Conservation (phyloP, 2,113 vertebrate species). For the Agelaius tricolor region DNA sequence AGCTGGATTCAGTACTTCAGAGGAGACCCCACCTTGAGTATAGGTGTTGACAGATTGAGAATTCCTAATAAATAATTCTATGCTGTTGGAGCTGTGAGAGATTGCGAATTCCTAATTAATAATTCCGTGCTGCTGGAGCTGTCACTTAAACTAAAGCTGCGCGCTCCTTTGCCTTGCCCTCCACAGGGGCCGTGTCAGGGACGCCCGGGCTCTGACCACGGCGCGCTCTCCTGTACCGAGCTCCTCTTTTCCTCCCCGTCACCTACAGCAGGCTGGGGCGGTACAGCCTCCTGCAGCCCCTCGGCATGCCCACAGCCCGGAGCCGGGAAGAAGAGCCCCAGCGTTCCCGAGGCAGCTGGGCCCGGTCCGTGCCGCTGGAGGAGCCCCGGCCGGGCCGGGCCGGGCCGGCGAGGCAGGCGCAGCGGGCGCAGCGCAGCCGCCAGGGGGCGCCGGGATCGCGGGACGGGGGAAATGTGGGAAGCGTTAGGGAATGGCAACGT, state of each 20-base stretch:
- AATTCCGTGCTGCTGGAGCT: no score
- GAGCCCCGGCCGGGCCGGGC: no score
- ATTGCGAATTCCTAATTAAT: neutral
- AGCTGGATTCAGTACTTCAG: neutral
- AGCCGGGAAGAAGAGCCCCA: neutral
- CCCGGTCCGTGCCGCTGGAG: accelerated
- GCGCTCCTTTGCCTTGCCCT: neutral
- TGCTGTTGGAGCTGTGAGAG: neutral
- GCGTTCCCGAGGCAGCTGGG: neutral
- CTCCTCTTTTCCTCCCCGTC: neutral
- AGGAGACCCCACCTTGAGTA: neutral
- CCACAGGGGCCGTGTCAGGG: neutral
- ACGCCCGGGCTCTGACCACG: no score
- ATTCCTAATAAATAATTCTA: neutral
- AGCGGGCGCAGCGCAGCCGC: neutral
- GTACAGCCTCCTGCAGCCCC: neutral
- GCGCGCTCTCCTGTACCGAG: neutral
- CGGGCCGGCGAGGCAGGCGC: no score
- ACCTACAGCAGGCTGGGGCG: no score
- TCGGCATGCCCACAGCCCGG: neutral
- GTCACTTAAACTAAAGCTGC: neutral
- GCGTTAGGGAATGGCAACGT: accelerated
- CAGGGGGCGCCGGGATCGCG: neutral
- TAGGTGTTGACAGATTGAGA: neutral
- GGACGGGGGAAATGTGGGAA: accelerated